Conservation (phyloP, 2,888 invertebrate genomes). For the Parnassius smintheus region DNA sequence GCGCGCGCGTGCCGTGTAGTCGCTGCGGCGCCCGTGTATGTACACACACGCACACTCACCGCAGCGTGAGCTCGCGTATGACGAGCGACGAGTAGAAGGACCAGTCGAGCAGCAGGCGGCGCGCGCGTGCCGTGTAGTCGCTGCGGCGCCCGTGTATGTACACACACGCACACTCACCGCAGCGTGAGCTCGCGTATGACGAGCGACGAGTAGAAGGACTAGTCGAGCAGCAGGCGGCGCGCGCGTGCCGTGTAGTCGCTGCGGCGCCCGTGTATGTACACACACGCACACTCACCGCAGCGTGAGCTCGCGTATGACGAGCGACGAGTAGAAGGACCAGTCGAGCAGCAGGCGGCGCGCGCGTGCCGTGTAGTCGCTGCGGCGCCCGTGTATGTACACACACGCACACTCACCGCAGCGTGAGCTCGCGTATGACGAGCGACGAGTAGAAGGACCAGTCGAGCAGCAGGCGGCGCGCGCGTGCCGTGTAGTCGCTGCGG, state of each 20-base stretch:
- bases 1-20: slow-evolving; percentile 88
- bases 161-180: slow-evolving; percentile 38
- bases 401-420: no score
- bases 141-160: slow-evolving; percentile 90
- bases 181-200: slow-evolving; percentile 98
- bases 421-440: no score
- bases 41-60: slow-evolving; percentile 79
- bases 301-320: no score
- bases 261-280: no score
- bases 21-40: slow-evolving; percentile 91
- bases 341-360: no score
- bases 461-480: no score
- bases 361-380: no score
- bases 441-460: no score
- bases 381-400: no score
- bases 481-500: no score
- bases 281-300: no score
- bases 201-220: slow-evolving; percentile 99
- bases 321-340: no score
- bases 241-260: slow-evolving; percentile 77
- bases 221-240: slow-evolving; percentile 95
- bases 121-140: slow-evolving; percentile 89
- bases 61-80: slow-evolving; percentile 96
- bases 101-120: slow-evolving; percentile 97
- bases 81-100: slow-evolving; percentile 99